These are phyloP conservation scores for Lydus trimaculatus DNA, from an alignment of 2,888 invertebrate genomes.

Conservation along the genomic window DNA sequence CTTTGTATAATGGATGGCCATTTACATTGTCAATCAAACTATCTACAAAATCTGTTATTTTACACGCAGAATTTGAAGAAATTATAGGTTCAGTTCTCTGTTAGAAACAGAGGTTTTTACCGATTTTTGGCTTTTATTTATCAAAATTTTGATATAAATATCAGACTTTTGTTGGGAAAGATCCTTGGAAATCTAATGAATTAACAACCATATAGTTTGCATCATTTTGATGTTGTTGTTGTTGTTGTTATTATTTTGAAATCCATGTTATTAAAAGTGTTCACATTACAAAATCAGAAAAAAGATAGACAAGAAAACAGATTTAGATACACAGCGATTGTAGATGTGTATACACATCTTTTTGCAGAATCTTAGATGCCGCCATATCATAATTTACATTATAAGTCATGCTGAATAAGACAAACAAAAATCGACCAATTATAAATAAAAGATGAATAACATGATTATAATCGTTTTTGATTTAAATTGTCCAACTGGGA, in stretches of 20 bases:
- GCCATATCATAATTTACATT: slow-evolving; percentile 1
- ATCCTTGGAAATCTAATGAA: not conserved
- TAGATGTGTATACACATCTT: not conserved
- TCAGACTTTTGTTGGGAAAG: not conserved
- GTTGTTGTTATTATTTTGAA: not conserved
- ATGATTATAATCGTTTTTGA: not conserved
- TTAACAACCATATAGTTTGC: not conserved
- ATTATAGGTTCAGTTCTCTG: slow-evolving; percentile 1
- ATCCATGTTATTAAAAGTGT: not conserved
- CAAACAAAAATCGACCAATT: not conserved
- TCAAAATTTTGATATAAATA: not conserved
- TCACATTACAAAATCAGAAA: not conserved
- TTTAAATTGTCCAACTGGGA: not conserved
- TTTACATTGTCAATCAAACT: slow-evolving; percentile 14
- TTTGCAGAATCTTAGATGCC: slow-evolving; percentile 1
- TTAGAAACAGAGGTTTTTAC: not conserved
- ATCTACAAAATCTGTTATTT: slow-evolving; percentile 11
- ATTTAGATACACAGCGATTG: too few species aligned
- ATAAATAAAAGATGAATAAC: not conserved
- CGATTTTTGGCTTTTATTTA: not conserved
- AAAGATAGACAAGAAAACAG: not conserved
- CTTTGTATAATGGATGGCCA: slow-evolving; percentile 5
- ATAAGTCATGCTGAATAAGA: not conserved
- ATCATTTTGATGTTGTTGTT: not conserved
- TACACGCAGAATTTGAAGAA: slow-evolving; percentile 1